Evolutionary conservation across 2,888 invertebrate genomes (phyloP).

Genomic region (Agrochola macilenta): DNA sequence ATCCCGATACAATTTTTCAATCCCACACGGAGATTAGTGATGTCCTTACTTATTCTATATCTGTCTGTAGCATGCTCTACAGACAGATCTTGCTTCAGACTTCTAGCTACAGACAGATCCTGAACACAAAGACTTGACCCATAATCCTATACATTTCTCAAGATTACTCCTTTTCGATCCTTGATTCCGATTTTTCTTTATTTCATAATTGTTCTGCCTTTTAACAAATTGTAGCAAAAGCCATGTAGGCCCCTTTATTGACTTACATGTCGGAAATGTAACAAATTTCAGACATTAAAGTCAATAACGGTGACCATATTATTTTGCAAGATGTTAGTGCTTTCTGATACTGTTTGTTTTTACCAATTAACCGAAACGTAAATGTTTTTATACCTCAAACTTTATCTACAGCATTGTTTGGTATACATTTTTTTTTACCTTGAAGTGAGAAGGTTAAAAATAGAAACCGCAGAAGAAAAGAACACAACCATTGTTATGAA

Average conservation of each 20-base stretch:
- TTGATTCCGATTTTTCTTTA: neutral
- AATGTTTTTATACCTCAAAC: conserved; percentile 15
- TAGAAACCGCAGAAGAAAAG: conserved; percentile 66
- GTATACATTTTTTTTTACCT: conserved; percentile 32
- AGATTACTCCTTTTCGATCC: neutral
- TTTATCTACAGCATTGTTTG: conserved; percentile 24
- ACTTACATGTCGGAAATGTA: no score
- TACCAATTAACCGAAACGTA: neutral
- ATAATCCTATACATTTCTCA: neutral
- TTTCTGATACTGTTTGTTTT: neutral
- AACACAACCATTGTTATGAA: conserved; percentile 75
- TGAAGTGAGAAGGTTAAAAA: conserved; percentile 67
- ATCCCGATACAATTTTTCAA: neutral
- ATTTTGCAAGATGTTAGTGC: neutral
- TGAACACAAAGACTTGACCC: no score
- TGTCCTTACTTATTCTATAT: neutral
- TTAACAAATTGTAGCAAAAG: neutral
- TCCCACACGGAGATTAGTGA: neutral
- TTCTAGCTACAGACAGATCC: no score
- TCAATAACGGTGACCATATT: neutral
- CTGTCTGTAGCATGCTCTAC: no score
- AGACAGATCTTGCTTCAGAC: no score
- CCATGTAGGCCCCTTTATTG: neutral
- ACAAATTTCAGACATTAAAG: neutral
- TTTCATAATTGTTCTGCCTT: neutral